A percentile compares a stretch with the other conserved stretches of the same genome.
Evolutionary conservation across 1,140 invertebrate species (phyloP).

Genomic region (Paraescarpia echinospica): DNA sequence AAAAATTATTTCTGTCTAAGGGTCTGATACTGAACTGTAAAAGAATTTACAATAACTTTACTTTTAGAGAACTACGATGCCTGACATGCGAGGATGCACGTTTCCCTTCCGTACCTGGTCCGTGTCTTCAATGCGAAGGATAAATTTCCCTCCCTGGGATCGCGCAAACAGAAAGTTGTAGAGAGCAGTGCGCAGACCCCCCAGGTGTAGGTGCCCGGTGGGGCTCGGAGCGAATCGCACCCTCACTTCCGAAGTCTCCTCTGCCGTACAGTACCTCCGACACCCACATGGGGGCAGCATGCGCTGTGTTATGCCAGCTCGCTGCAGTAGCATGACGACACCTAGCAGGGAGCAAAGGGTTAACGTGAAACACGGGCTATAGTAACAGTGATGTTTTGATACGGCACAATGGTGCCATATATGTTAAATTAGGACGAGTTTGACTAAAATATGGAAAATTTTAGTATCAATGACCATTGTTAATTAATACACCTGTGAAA

Average conservation of each 20-base stretch:
- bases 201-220: conserved; percentile 87
- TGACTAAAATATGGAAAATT: no score
- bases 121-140: conserved; percentile 96
- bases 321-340: not conserved
- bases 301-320: not conserved
- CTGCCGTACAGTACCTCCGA: not conserved
- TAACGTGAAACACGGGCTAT: not conserved
- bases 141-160: conserved; percentile 77
- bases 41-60: no score
- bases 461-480: no score
- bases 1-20: no score
- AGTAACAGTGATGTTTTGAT: no score
- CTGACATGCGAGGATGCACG: no score
- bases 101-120: no score
- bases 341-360: not conserved
- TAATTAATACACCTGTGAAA: no score
- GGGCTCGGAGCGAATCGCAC: conserved; percentile 91
- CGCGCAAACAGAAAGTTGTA: conserved; percentile 95
- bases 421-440: no score
- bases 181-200: conserved; percentile 90
- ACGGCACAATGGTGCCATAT: no score
- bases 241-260: conserved; percentile 59
- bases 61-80: no score
- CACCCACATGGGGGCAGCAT: not conserved
- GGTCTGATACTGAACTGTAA: no score